Base-by-base conservation (phyloP, 2,113 vertebrate species). In the Castor canadensis region DNA sequence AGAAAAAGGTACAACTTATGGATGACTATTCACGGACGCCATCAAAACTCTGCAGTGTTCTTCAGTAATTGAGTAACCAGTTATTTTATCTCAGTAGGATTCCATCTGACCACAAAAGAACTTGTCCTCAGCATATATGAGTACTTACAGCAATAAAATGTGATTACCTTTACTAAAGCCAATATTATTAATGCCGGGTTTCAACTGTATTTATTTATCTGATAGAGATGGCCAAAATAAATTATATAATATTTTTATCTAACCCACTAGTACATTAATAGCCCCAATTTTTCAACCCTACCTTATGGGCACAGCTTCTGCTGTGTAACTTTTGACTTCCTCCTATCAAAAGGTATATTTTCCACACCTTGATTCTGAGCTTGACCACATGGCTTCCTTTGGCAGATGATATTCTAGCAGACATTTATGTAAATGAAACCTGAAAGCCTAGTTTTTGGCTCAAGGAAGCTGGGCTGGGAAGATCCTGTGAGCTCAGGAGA, bases 41-140 rank as follows among this genome's bases (percentile, higher is more conserved):
- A 43, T 71, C 38, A 17, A 38, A 89, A 92, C 58, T 60, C 54
- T 40, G 32, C 54, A 76, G 71, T 49, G 17, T 82, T 82, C 32
- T 66, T 92, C 30, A n/a, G n/a, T n/a, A n/a, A n/a, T n/a, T n/a
- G n/a, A 60, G 28, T 64, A 77, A 47, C 72, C 60, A 66, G 52
- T 92, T 77, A 77, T 47, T 86, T 72, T 83, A n/a, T 87, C 66
- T 75, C 45, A 86, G 62, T 84, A 89, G 84, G 28, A 86, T 89
- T 54, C 73, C 38, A 89, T 86, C 38, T 75, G 49, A 81, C 32
- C n/a, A 94, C 43, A 67, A 67, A 67, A 89, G 28, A 85, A 45
- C 81, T 56, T 71, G n/a, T 88, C 28, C 43, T 85, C n/a, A 77
- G 35, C 8, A 47, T 13, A 77, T 40, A 80, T 58, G 62, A 82